phyloP scores from a whole-genome alignment of 2,888 invertebrate genomes.

The Polymixis lichenea region DNA sequence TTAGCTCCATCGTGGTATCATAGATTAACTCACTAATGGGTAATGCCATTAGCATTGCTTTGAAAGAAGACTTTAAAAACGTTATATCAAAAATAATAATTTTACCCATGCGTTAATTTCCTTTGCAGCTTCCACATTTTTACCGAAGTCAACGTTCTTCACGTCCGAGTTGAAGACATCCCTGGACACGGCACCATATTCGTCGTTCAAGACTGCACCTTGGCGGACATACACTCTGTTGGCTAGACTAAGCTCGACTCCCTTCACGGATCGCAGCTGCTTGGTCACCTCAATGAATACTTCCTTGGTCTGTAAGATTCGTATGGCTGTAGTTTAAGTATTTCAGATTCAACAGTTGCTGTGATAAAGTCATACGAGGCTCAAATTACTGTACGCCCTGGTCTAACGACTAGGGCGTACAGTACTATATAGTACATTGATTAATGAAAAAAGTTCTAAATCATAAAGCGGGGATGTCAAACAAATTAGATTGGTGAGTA shows the following conservation, averaged over 20 bases:
- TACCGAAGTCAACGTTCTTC: constrained; percentile 91
- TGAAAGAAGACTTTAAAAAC: neutral
- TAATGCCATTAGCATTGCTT: neutral
- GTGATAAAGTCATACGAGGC: neutral
- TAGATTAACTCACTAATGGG: neutral
- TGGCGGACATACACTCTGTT: constrained; percentile 92
- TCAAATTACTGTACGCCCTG: neutral
- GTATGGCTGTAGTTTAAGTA: neutral
- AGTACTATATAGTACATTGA: neutral
- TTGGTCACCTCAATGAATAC: constrained; percentile 73
- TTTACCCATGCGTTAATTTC: constrained; percentile 94
- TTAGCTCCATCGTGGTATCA: neutral
- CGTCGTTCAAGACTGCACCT: constrained; percentile 85
- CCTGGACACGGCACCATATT: constrained; percentile 89
- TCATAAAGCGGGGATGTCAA: neutral
- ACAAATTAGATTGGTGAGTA: neutral
- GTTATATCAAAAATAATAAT: neutral
- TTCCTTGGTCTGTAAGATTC: constrained; percentile 75
- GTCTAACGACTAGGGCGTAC: too few relatives aligned
- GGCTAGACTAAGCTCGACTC: constrained; percentile 91
- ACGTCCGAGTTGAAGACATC: constrained; percentile 92
- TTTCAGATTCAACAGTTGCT: neutral
- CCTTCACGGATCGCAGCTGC: constrained; percentile 75
- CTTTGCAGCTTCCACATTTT: constrained; percentile 82
- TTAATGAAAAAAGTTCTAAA: neutral